phyloP scores from a whole-genome alignment of 2,888 invertebrate genomes.

The Cheiracanthium punctorium region DNA sequence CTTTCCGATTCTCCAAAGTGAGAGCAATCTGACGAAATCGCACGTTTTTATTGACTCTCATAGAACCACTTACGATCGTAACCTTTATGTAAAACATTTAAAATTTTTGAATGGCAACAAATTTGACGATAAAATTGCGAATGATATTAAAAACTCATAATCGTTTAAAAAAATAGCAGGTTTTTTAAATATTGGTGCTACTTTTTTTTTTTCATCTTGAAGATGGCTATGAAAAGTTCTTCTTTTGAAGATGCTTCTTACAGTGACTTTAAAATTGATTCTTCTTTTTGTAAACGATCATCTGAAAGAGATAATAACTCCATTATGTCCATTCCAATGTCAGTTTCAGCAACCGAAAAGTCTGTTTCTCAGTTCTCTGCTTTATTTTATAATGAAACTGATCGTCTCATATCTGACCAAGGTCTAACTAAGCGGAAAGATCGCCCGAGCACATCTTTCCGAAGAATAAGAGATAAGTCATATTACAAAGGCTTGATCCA shows the following conservation, averaged over 20 bases:
- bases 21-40: too few species aligned
- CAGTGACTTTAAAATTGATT: not conserved
- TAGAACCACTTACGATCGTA: too few species aligned
- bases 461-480: constrained; percentile 38
- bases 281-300: not conserved
- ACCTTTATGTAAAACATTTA: too few species aligned
- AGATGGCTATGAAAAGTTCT: not conserved
- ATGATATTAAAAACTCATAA: too few species aligned
- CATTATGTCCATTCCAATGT: not conserved
- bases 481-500: constrained; percentile 31
- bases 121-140: too few species aligned
- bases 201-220: too few species aligned
- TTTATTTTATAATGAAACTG: not conserved
- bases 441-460: not conserved
- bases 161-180: too few species aligned
- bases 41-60: too few species aligned
- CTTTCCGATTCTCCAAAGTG: too few species aligned
- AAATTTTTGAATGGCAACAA: too few species aligned
- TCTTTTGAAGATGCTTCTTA: not conserved
- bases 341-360: not conserved
- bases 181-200: too few species aligned
- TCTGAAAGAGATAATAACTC: not conserved
- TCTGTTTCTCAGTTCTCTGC: not conserved
- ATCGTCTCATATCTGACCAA: constrained; percentile 22
- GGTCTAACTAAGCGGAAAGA: constrained; percentile 21